These are phyloP conservation scores for Uria aalge DNA, from an alignment of 2,113 vertebrate species.

Conservation along the genomic window DNA sequence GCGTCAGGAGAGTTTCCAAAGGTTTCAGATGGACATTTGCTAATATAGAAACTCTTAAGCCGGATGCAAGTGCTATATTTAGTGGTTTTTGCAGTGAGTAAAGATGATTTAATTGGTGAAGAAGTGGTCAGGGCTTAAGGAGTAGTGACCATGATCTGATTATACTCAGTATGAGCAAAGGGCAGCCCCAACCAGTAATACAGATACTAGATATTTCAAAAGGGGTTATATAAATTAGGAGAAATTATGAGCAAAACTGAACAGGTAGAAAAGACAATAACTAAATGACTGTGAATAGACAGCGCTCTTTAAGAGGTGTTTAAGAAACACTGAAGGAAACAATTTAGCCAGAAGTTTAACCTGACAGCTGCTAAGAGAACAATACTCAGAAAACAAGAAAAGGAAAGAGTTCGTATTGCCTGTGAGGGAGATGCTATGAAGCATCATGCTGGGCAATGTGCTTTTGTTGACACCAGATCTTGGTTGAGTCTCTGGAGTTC, in stretches of 20 bases:
- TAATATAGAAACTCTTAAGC: neutral
- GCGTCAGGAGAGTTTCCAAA: neutral
- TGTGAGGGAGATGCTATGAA: neutral
- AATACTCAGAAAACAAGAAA: neutral
- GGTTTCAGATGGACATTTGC: neutral
- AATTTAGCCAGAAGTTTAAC: neutral
- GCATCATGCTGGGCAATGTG: neutral
- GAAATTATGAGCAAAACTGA: slow-evolving; percentile 15
- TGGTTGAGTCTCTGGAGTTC: neutral
- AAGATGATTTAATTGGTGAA: neutral
- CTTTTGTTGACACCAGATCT: neutral
- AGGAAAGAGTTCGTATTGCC: neutral
- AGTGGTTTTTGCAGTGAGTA: neutral
- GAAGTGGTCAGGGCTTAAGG: neutral
- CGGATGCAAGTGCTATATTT: neutral
- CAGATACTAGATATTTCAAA: neutral
- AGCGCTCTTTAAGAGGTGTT: neutral
- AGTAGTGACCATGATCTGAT: neutral
- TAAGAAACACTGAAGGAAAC: neutral
- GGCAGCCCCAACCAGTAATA: neutral
- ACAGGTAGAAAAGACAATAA: slow-evolving; percentile 12
- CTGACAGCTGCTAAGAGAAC: neutral
- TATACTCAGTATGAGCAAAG: neutral
- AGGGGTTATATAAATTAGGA: neutral
- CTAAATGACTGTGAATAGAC: slow-evolving; percentile 32